Evolutionary conservation across 2,113 vertebrate species (phyloP).

Genomic region (Sterrhoptilus dennistouni): DNA sequence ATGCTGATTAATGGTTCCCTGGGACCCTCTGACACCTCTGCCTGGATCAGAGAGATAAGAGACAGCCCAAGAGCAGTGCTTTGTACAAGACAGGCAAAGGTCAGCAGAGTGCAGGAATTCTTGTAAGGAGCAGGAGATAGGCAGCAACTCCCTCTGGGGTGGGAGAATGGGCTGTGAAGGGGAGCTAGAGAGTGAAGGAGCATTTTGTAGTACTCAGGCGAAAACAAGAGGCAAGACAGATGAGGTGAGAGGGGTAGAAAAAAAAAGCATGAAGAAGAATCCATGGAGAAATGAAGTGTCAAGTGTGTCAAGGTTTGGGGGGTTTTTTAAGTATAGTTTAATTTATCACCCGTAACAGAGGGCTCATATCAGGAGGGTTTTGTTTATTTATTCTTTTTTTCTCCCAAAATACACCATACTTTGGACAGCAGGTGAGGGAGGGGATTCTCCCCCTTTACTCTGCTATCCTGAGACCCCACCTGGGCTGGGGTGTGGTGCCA

Average conservation of each 20-base stretch:
- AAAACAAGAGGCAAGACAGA: constrained; percentile 49
- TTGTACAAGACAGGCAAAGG: constrained; percentile 61
- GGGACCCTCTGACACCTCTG: constrained; percentile 73
- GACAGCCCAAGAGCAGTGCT: constrained; percentile 25
- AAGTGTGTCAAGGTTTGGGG: background rate
- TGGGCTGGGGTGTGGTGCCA: background rate
- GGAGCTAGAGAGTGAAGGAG: constrained; percentile 34
- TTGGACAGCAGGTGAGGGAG: background rate
- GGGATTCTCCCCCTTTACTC: background rate
- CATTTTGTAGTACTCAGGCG: constrained; percentile 3
- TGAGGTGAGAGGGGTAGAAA: constrained; percentile 5
- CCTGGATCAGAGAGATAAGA: constrained; percentile 74
- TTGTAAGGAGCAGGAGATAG: constrained; percentile 10
- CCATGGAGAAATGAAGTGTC: background rate
- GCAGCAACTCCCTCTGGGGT: constrained; percentile 15
- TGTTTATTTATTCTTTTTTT: background rate
- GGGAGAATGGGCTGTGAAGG: constrained; percentile 46
- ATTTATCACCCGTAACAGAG: background rate
- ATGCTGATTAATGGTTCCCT: constrained; percentile 72
- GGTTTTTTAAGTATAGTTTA: background rate
- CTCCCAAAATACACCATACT: background rate
- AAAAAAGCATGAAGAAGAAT: constrained; percentile 6
- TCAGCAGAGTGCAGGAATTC: constrained; percentile 50
- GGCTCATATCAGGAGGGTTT: background rate
- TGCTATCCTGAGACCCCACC: background rate